Base-by-base conservation (phyloP, 2,888 invertebrate species). In the Incurvaria masculella region DNA sequence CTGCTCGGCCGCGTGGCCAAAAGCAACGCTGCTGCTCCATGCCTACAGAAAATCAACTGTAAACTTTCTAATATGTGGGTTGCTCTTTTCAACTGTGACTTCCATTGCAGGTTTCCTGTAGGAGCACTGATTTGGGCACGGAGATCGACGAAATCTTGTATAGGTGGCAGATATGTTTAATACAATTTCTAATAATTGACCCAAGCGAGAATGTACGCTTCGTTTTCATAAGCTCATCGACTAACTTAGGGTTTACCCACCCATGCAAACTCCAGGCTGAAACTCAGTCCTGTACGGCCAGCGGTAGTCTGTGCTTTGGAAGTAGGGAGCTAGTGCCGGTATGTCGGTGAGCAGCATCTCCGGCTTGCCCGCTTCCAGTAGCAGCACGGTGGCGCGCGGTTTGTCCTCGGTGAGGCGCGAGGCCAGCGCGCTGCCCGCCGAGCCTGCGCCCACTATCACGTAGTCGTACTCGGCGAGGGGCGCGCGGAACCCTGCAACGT, bases 271-370 rank as follows among this genome's bases (percentile, higher is more conserved):
- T 18, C 72, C 73, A 2, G 68, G 62, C 56, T 84, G 83, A 0
- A 74, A 81, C 55, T 84, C 82, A 55, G 83, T 82, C 44, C 68
- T 76, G 64, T 83, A 86, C 18, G 76, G 80, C 85, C 85, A 86
- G 50, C 82, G 78, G 57, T 81, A 81, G 21, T 79, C 76, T 0
- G 83, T 81, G 45, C 78, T 63, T 57, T 84, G 84, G 51, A 84
- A 79, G 58, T 69, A 81, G 1, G 80, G 75, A 1, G 81, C 80
- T 2, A 83, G 62, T 1, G 73, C 63, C 0, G 84, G 84, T 1
- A 82, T 59, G 51, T 83, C 82, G 1, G 81, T 80, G 3, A 80
- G 53, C 1, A 80, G 49, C 55, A 61, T 64, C 55, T 72, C 72
- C 4, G 69, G 65, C 19, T 40, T 18, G 40, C 17, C 19, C 10